Evolutionary conservation across 2,888 invertebrate genomes (phyloP), one percentile per base, ranked within the genome.

Genomic region (Apomyelois bistriatella): DNA sequence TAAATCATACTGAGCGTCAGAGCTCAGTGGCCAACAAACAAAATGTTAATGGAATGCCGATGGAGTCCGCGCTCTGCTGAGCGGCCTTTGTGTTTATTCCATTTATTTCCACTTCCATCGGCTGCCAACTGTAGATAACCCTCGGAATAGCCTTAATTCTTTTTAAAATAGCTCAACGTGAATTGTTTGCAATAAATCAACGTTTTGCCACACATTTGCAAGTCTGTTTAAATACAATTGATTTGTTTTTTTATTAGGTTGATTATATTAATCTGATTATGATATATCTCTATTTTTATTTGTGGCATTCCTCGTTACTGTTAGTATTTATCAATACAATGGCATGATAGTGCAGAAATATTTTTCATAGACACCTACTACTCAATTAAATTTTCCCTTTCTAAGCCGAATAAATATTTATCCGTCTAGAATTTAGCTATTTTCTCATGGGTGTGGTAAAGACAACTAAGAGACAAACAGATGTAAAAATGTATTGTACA

Each of bases 11-110:
- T 3, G 22, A 3, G 22, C 22, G 22, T 22, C 35, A 35, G 35
- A 35, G 35, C 35, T 35, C 35, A 37, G 37, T 37, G 37, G 37
- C 5, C 12, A 12, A 1, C 12, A 37, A 37, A 37, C 37, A 37
- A 12, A 37, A 15, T 32, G 16, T 16, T 40, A 40, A 40, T 40
- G 40, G 16, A 40, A 43, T 22, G 28, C 28, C 28, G 28, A 43
- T 43, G 42, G 28, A 43, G 28, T 12, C n/a, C 42, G 42, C 42
- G 42, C 42, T 43, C 28, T 8, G 42, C 28, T 28, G 42, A n/a
- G 12, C 42, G 12, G 28, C 42, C 42, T 43, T 43, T 43, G 42
- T 43, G 28, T 7, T 5, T 12, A 13, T 8, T 43, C 28, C 42
- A 12, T 28, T 43, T 30, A 12, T 43, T 43, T 28, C 28, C 38